Base-by-base conservation (phyloP, 2,888 invertebrate species). In the Galerucella nymphaeae region DNA sequence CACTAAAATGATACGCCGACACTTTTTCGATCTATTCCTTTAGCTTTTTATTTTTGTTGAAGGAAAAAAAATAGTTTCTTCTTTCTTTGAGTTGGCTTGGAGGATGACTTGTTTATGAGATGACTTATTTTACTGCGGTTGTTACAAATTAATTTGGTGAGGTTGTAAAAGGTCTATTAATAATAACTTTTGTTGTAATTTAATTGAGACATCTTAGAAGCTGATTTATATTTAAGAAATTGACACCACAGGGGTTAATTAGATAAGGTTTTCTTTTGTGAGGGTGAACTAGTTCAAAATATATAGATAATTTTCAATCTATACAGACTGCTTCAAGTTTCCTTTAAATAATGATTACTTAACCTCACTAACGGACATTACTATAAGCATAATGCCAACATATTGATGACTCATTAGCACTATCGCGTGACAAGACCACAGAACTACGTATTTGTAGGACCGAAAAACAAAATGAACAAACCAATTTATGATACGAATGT, bases 1-100 rank as follows among this genome's bases (percentile, higher is more conserved):
- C 76, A 75, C n/a, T 75, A 41, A 67, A 73, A 57, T 73, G 70
- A 73, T 70, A 66, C 65, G 74, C 74, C 74, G 74, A 74, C 74
- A 67, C 45, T 68, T 48, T 59, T 57, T 57, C 38, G 50, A 62
- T 53, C 69, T 59, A 57, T 48, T 65, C 55, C 38, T 48, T 48
- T 58, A 23, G 16, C 48, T 41, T 48, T 53, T 48, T 45, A 45
- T 45, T 13, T 45, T 45, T 45, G 13, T 45, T 45, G 13, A 45
- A 45, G 45, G 42, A 57, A 57, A 62, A 62, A 62, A 62, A 42
- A 41, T n/a, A 18, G 16, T 42, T 42, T 41, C 16, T 61, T 61
- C 16, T 62, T 59, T 59, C 59, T 59, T 38, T 38, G n/a, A 30
- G 30, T 59, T 38, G 59, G 61, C 38, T 11, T 18, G n/a, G 14